phyloP scores from a whole-genome alignment of 2,797 vertebrate species.

The Anguilla megastoma region DNA sequence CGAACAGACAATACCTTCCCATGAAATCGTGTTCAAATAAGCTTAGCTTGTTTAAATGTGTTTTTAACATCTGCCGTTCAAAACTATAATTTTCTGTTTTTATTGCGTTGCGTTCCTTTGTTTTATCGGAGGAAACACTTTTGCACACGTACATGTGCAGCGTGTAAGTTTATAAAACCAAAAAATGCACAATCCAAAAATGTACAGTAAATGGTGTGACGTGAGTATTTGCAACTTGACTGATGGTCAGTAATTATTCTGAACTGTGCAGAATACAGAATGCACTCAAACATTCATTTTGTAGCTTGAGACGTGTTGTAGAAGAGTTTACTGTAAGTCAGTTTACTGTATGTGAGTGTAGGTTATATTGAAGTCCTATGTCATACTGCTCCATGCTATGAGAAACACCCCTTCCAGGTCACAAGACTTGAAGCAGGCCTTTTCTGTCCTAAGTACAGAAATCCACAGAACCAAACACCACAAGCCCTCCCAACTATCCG shows the following conservation, averaged over 20 bases:
- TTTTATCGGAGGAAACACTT: not conserved
- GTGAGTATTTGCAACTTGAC: not conserved
- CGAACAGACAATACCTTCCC: not conserved
- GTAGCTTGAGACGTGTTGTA: too few relatives aligned
- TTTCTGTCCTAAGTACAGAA: not conserved
- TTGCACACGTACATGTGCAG: not conserved
- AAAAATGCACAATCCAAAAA: constrained; percentile 30
- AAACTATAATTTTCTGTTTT: not conserved
- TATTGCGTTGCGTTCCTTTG: not conserved
- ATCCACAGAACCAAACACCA: not conserved
- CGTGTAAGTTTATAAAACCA: constrained; percentile 31
- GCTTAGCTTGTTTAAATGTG: not conserved
- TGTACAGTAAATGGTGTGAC: constrained; percentile 3
- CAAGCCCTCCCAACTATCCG: not conserved
- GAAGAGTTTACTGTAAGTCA: too few relatives aligned
- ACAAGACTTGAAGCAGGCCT: too few relatives aligned
- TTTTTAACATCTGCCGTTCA: not conserved
- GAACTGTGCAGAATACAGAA: too few relatives aligned
- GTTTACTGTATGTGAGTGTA: too few relatives aligned
- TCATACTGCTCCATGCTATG: too few relatives aligned
- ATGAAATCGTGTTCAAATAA: not conserved
- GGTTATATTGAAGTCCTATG: too few relatives aligned
- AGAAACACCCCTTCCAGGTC: too few relatives aligned
- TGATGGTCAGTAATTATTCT: too few relatives aligned
- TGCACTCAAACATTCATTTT: too few relatives aligned